phyloP scores from a whole-genome alignment of 2,797 vertebrate species.

The Onychomys leucogaster region DNA sequence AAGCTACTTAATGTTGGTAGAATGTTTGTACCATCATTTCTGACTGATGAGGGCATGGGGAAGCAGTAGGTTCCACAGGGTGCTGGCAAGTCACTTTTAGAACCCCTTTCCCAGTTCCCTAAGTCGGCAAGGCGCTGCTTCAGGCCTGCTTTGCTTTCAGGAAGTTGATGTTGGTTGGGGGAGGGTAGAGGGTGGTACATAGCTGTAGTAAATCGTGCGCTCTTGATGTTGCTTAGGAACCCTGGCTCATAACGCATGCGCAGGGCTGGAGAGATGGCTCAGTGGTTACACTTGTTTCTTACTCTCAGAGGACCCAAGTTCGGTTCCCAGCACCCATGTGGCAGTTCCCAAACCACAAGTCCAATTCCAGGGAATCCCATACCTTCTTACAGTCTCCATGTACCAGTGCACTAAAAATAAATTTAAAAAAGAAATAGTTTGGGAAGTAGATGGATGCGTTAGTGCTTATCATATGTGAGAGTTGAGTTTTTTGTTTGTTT shows the following conservation, averaged over 20 bases:
- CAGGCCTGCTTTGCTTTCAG: constrained; percentile 55
- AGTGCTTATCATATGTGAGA: background rate
- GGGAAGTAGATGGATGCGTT: background rate
- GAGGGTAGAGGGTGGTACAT: background rate
- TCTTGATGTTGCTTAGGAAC: constrained; percentile 19
- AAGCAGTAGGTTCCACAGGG: constrained; percentile 36
- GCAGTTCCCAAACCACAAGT: too few species aligned
- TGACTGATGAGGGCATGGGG: constrained; percentile 42
- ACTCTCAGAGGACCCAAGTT: too few species aligned
- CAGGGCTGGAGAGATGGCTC: too few species aligned
- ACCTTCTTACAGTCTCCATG: too few species aligned
- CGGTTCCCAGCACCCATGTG: too few species aligned
- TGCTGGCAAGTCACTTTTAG: constrained; percentile 39
- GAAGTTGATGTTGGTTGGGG: constrained; percentile 38
- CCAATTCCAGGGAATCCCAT: too few species aligned
- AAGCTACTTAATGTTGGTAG: constrained; percentile 25
- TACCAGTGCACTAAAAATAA: too few species aligned
- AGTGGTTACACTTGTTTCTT: too few species aligned
- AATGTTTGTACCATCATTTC: constrained; percentile 57
- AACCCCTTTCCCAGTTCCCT: constrained; percentile 37
- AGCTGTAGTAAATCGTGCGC: background rate
- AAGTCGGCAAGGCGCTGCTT: background rate
- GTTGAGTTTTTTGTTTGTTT: background rate
- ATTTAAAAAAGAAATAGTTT: background rate
- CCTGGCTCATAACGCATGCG: constrained; percentile 38